Evolutionary conservation across 2,113 vertebrate genomes (phyloP).

Genomic region (Oncorhynchus clarkii): DNA sequence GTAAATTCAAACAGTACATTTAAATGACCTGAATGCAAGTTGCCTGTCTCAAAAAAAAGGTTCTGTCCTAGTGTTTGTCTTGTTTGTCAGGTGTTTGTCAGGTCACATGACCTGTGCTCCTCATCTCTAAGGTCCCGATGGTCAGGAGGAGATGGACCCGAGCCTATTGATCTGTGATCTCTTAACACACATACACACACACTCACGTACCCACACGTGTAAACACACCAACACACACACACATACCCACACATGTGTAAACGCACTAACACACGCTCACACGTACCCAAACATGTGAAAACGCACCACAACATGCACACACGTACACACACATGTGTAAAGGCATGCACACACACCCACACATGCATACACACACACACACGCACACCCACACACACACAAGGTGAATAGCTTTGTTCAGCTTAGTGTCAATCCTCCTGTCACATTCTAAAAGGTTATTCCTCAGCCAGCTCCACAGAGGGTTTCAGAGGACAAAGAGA

Average conservation of each 20-base stretch:
- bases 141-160: slow-evolving; percentile 53
- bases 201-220: slow-evolving; percentile 13
- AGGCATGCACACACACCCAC: slow-evolving; percentile 15
- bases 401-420: slow-evolving; percentile 61
- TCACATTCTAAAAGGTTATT: slow-evolving; percentile 81
- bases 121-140: slow-evolving; percentile 64
- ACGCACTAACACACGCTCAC: slow-evolving; percentile 17
- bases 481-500: slow-evolving; percentile 12
- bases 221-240: slow-evolving; percentile 17
- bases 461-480: slow-evolving; percentile 62
- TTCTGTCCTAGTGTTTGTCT: slow-evolving; percentile 57
- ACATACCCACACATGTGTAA: slow-evolving; percentile 16
- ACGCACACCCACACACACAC: slow-evolving; percentile 14
- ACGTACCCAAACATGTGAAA: slow-evolving; percentile 6
- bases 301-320: slow-evolving; percentile 6
- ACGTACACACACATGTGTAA: slow-evolving; percentile 31
- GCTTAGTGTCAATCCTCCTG: slow-evolving; percentile 80
- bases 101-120: slow-evolving; percentile 45
- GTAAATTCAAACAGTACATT: slow-evolving; percentile 48
- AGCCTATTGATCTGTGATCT: slow-evolving; percentile 62
- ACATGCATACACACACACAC: slow-evolving; percentile 16
- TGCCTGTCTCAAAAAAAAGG: slow-evolving; percentile 66
- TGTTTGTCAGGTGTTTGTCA: slow-evolving; percentile 39
- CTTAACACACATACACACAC: slow-evolving; percentile 20
- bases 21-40: slow-evolving; percentile 61